Evolutionary conservation across 2,797 vertebrate species (phyloP).

Genomic region (Tadarida brasiliensis): DNA sequence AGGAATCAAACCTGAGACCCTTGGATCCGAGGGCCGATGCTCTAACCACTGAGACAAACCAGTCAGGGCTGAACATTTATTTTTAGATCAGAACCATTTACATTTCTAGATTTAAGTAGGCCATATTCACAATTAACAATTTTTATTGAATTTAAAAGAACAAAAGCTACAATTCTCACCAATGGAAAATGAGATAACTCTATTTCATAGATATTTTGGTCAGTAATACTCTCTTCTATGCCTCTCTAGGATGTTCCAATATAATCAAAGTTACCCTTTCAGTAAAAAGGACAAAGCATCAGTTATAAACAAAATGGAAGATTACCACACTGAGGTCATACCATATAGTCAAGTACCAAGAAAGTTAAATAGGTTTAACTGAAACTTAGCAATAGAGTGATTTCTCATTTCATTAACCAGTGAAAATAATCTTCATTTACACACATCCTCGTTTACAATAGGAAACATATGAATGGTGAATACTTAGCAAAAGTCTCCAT

Average conservation of each 20-base stretch:
- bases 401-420: constrained; percentile 37
- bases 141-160: constrained; percentile 58
- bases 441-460: background rate
- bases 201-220: constrained; percentile 38
- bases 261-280: constrained; percentile 4
- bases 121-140: constrained; percentile 5
- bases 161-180: background rate
- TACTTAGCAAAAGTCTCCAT: constrained; percentile 2
- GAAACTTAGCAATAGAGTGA: constrained; percentile 25
- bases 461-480: constrained; percentile 18
- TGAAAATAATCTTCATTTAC: constrained; percentile 59
- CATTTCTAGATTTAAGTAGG: constrained; percentile 48
- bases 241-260: background rate
- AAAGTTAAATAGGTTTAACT: constrained; percentile 15
- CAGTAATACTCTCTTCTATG: constrained; percentile 41
- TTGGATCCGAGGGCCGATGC: no score
- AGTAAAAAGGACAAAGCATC: constrained; percentile 37
- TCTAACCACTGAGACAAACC: no score
- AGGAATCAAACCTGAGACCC: no score
- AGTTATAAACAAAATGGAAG: constrained; percentile 60
- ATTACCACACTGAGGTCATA: background rate
- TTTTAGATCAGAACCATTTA: background rate
- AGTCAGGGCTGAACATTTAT: background rate
- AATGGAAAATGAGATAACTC: constrained; percentile 51
- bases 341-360: constrained; percentile 5